Evolutionary conservation across 2,888 invertebrate genomes (phyloP).

Genomic region (Leptogaster cylindrica): DNA sequence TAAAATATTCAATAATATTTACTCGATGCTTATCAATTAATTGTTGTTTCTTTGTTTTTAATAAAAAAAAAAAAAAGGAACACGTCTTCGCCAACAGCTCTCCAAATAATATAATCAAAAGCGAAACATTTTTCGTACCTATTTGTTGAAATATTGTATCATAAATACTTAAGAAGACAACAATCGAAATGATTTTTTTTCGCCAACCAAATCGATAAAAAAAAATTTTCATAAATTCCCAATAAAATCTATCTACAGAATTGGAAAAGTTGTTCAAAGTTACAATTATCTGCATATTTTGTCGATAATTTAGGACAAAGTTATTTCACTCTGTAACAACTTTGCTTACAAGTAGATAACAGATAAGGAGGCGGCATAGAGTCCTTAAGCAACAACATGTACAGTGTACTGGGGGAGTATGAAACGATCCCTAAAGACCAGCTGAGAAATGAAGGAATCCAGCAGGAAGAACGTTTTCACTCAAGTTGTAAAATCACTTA

Average conservation of each 20-base stretch:
- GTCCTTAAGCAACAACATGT: not conserved
- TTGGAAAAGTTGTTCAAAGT: conserved; percentile 39
- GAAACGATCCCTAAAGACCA: not conserved
- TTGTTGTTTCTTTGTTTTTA: too few species aligned
- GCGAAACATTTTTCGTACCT: too few species aligned
- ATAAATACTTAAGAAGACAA: not conserved
- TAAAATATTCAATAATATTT: too few species aligned
- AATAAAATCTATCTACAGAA: conserved; percentile 36
- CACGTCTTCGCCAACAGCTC: too few species aligned
- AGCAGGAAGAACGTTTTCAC: conserved; percentile 22
- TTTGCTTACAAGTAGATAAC: conserved; percentile 27
- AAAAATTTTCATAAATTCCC: conserved; percentile 36
- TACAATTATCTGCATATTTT: conserved; percentile 41
- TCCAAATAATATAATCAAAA: too few species aligned
- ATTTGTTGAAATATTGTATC: too few species aligned
- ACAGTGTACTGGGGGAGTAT: not conserved
- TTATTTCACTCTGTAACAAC: conserved; percentile 35
- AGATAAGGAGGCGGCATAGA: not conserved
- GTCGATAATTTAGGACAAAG: conserved; percentile 37
- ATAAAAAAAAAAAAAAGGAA: too few species aligned
- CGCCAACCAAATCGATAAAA: conserved; percentile 15
- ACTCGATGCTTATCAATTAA: too few species aligned
- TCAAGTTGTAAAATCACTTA: conserved; percentile 35
- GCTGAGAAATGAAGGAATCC: conserved; percentile 12
- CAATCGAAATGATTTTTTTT: conserved; percentile 17